phyloP scores from a whole-genome alignment of 2,888 invertebrate genomes.

The Ganaspis brasiliensis region DNA sequence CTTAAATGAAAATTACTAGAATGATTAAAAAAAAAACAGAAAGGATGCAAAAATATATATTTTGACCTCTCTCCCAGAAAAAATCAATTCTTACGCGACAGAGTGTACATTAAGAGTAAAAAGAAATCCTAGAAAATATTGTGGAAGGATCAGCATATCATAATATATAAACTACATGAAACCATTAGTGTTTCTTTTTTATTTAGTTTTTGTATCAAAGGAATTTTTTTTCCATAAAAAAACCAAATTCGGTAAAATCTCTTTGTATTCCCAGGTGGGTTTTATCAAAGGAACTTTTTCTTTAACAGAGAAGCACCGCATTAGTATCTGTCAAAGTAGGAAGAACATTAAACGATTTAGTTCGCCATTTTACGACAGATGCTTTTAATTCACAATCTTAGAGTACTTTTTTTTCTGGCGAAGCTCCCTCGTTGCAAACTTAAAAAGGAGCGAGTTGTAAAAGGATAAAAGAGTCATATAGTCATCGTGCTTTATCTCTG shows the following conservation, averaged over 20 bases:
- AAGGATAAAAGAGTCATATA: constrained; percentile 66
- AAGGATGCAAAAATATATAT: no score
- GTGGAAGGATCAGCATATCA: no score
- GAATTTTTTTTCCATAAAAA: not conserved
- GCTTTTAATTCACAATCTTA: constrained; percentile 58
- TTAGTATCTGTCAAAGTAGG: constrained; percentile 33
- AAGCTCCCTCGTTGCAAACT: constrained; percentile 54
- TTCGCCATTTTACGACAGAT: constrained; percentile 57
- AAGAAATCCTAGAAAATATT: no score
- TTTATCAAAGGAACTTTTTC: constrained; percentile 17
- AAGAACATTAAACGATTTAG: constrained; percentile 53
- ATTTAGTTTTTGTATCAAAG: constrained; percentile 6
- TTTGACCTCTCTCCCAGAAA: no score
- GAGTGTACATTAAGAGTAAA: no score
- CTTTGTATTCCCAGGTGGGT: constrained; percentile 16
- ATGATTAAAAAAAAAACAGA: no score
- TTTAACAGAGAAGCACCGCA: constrained; percentile 15
- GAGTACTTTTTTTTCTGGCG: constrained; percentile 51
- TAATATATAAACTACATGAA: no score
- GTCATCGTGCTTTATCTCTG: constrained; percentile 71
- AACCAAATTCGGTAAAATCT: not conserved
- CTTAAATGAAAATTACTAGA: no score
- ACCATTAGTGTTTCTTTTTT: not conserved
- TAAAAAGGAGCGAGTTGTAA: constrained; percentile 63
- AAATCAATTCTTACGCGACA: no score